Base-by-base conservation (phyloP, 2,797 vertebrate genomes). In the Acrocephalus scirpaceus region DNA sequence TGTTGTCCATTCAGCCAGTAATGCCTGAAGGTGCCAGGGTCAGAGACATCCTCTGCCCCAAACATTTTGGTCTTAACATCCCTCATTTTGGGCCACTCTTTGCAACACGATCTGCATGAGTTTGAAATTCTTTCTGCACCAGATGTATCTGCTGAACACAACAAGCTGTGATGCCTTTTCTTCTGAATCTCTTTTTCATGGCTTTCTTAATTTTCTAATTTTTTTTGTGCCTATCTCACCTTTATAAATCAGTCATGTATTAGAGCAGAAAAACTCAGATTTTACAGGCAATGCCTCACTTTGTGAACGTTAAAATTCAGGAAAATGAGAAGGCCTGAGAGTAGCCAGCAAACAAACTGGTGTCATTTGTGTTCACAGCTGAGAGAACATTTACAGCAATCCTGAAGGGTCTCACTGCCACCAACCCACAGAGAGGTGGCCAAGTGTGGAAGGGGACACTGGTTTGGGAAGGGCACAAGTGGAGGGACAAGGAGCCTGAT, bases 241-340 rank as follows among this genome's bases (percentile, higher is more conserved):
- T 51, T 25, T 11, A 3, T 10, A 21, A n/a, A 48, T 14, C 4
- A 7, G 7, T 21, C 1, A 5, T 2, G 1, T 8, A 7, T 7
- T 56, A 16, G 45, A 86, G 38, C 17, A 72, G 23, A n/a, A 79
- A 73, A 48, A 20, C 7, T 9, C 25, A 9, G 51, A 11, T 13
- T 34, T 8, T 2, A 2, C 2, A 53, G 22, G 14, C 20, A 12
- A 17, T 23, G 9, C 67, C 30, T 44, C 56, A 3, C 18, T 18
- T 3, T 0, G 5, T 36, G 38, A 60, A 67, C 20, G n/a, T 14
- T 58, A 12, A 82, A 76, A 13, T 2, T 18, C 23, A 11, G 2
- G 26, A 18, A 60, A 84, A 56, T 4, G 8, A 53, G 60, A 69
- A 65, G 11, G 13, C 38, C 36, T 42, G 44, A 26, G 40, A 42